Percentiles rank a stretch among this genome's conserved stretches.
phyloP scores from a whole-genome alignment of 2,113 vertebrate species.

The Syrrhaptes paradoxus region DNA sequence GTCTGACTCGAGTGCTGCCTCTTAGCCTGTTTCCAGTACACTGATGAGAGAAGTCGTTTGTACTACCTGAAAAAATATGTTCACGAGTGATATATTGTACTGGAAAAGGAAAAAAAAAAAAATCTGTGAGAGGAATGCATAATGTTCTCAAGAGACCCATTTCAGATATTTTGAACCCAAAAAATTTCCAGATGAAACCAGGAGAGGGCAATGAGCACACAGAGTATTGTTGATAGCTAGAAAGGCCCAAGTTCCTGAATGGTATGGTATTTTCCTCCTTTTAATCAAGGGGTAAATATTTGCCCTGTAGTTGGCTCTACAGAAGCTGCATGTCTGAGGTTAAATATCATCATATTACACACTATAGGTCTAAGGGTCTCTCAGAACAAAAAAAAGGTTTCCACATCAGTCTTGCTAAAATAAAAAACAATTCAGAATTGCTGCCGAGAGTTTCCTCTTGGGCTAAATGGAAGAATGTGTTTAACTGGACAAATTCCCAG shows the following conservation, averaged over 20 bases:
- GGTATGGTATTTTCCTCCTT: not conserved
- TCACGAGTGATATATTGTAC: accelerated
- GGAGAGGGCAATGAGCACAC: conserved; percentile 77
- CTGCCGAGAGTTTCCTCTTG: conserved; percentile 21
- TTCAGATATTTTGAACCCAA: not conserved
- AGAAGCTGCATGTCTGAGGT: not conserved
- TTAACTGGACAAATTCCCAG: conserved; percentile 54
- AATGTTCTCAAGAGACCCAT: not conserved
- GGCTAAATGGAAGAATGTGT: conserved; percentile 50
- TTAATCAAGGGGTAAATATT: not conserved
- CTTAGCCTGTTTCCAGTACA: not conserved
- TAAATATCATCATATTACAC: not conserved
- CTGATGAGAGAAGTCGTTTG: not conserved
- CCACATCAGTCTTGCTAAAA: not conserved
- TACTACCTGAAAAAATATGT: not conserved
- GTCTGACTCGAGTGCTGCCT: not conserved
- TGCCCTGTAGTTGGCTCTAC: not conserved
- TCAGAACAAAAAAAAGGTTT: conserved; percentile 11
- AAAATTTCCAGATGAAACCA: conserved; percentile 68
- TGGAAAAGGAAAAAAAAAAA: not conserved
- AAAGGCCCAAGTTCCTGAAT: not conserved
- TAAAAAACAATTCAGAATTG: not conserved
- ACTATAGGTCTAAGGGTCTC: not conserved
- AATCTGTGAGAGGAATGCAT: not conserved
- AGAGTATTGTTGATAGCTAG: conserved; percentile 11